Conservation (phyloP, 2,888 invertebrate genomes). For the Boloria selene region DNA sequence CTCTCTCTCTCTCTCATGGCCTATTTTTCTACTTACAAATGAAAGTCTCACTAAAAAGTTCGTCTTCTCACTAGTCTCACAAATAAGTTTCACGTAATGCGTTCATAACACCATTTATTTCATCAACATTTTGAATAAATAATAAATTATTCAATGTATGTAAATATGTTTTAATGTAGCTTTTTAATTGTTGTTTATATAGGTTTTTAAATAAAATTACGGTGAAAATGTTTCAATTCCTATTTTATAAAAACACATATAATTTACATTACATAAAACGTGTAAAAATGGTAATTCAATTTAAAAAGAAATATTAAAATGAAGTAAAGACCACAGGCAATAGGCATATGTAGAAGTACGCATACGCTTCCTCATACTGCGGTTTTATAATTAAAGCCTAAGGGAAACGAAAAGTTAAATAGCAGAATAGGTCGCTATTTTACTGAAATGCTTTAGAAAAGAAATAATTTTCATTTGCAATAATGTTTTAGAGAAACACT, state of each 20-base stretch:
- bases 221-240: not conserved
- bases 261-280: too few species aligned
- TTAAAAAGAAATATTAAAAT: not conserved
- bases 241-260: not conserved
- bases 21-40: too few species aligned
- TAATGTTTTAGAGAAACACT: slow-evolving; percentile 3
- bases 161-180: too few species aligned
- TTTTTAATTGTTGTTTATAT: too few species aligned
- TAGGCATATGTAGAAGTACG: not conserved
- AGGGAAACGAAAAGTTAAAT: slow-evolving; percentile 19
- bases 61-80: too few species aligned
- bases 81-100: too few species aligned
- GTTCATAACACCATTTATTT: too few species aligned
- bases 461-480: slow-evolving; percentile 16
- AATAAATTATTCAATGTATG: too few species aligned
- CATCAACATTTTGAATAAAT: too few species aligned
- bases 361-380: slow-evolving; percentile 1
- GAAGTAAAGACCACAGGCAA: not conserved
- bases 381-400: slow-evolving; percentile 14
- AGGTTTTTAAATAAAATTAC: not conserved
- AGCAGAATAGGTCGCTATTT: slow-evolving; percentile 11
- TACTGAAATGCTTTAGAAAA: slow-evolving; percentile 17
- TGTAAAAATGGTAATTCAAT: not conserved
- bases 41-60: too few species aligned
- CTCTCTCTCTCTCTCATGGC: too few species aligned